Percentiles rank a stretch among this genome's conserved stretches.
These are phyloP conservation scores for Polypterus bichir DNA, from an alignment of 2,113 vertebrate genomes.

Conservation along the genomic window DNA sequence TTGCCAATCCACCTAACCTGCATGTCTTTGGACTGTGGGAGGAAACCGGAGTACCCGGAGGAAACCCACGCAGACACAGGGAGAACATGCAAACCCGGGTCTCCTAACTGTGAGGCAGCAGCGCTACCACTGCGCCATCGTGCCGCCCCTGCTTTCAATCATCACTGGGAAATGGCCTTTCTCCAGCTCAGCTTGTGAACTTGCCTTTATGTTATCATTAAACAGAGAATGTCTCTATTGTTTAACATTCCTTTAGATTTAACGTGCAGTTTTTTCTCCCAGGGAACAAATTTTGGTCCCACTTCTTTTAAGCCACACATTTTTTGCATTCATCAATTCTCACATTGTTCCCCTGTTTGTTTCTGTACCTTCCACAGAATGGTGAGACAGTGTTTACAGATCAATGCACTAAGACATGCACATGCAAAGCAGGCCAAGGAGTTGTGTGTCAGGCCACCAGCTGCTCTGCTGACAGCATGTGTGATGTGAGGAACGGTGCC, in stretches of 20 bases:
- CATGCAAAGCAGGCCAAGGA: background rate
- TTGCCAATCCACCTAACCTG: too few species aligned
- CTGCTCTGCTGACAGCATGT: constrained; percentile 9
- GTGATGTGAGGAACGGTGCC: constrained; percentile 6
- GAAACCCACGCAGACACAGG: too few species aligned
- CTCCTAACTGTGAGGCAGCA: too few species aligned
- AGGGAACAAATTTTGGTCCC: background rate
- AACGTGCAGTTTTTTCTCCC: background rate
- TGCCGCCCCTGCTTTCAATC: too few species aligned
- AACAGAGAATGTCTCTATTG: background rate
- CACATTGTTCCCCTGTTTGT: too few species aligned
- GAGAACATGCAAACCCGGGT: too few species aligned
- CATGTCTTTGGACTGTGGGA: too few species aligned
- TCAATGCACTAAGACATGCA: constrained; percentile 11
- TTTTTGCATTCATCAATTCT: too few species aligned
- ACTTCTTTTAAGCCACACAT: background rate
- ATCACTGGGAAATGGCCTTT: too few species aligned
- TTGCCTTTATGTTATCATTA: background rate
- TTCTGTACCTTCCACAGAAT: background rate
- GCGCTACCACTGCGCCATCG: too few species aligned
- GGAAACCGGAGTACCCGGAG: too few species aligned
- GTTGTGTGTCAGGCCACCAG: constrained; percentile 1
- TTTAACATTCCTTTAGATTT: background rate
- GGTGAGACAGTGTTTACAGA: background rate
- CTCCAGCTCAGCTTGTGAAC: background rate